These are phyloP conservation scores for Polyploca ridens DNA, from an alignment of 2,888 invertebrate genomes.

Conservation along the genomic window DNA sequence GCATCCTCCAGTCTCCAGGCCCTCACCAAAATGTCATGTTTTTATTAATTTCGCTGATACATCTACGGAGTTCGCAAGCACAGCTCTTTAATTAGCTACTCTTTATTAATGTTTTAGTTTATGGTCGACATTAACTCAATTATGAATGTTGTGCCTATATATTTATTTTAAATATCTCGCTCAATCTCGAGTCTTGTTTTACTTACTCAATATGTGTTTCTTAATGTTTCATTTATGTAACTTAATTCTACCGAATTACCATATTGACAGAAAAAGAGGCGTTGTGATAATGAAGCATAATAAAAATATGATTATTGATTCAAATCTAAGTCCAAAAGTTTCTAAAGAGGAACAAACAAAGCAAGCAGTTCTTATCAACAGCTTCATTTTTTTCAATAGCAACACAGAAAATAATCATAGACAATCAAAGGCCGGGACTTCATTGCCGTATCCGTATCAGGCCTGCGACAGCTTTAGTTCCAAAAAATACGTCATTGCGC, in stretches of 20 bases:
- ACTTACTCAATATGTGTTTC: neutral
- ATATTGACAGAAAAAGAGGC: no score
- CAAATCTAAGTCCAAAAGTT: no score
- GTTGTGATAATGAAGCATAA: no score
- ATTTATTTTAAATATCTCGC: neutral
- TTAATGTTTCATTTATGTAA: neutral
- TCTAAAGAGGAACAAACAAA: no score
- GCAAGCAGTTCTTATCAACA: neutral
- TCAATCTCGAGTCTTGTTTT: neutral
- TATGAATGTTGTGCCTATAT: no score
- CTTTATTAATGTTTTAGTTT: constrained; percentile 8
- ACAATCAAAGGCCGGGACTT: neutral
- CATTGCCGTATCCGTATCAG: neutral
- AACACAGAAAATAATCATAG: constrained; percentile 10
- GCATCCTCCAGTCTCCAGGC: constrained; percentile 63
- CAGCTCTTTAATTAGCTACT: constrained; percentile 7
- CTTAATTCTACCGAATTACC: no score
- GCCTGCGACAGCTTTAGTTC: no score
- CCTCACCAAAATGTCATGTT: constrained; percentile 77
- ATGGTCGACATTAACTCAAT: neutral
- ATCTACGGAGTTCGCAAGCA: constrained; percentile 13
- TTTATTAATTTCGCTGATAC: constrained; percentile 61
- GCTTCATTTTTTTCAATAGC: neutral
- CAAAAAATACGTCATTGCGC: no score
- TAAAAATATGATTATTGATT: no score